Conservation (phyloP, 2,888 invertebrate genomes). For the Pogonocherus hispidulus region DNA sequence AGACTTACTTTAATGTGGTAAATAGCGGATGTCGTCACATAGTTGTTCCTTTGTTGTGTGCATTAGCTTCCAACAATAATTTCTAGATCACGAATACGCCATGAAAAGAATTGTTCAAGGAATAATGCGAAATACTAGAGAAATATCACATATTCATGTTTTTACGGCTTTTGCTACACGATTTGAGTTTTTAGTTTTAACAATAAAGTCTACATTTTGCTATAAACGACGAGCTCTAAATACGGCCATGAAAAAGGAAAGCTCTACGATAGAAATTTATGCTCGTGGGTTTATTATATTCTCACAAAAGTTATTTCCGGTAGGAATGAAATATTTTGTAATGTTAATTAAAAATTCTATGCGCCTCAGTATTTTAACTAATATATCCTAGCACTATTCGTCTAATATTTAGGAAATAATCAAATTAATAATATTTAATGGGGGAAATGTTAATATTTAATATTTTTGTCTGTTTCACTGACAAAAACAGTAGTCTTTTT, state of each 20-base stretch:
- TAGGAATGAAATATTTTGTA: background rate
- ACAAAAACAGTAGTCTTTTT: too few relatives aligned
- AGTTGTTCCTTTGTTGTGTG: slow-evolving; percentile 33
- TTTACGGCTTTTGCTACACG: slow-evolving; percentile 5
- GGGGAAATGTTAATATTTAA: too few relatives aligned
- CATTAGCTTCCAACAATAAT: slow-evolving; percentile 26
- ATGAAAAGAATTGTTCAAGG: slow-evolving; percentile 22
- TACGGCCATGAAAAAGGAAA: background rate
- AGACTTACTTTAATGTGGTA: slow-evolving; percentile 37
- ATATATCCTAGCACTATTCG: too few relatives aligned
- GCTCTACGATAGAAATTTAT: slow-evolving; percentile 1
- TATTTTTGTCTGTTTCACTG: too few relatives aligned
- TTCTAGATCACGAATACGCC: slow-evolving; percentile 10
- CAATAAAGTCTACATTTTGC: slow-evolving; percentile 4
- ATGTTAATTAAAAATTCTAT: background rate
- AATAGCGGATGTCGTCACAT: slow-evolving; percentile 34
- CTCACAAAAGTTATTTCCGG: background rate
- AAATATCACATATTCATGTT: slow-evolving; percentile 14
- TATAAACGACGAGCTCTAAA: slow-evolving; percentile 2
- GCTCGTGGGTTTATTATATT: background rate
- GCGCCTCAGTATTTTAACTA: too few relatives aligned
- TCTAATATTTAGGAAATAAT: too few relatives aligned
- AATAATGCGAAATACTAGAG: slow-evolving; percentile 9
- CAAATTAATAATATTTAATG: too few relatives aligned
- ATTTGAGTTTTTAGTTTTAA: slow-evolving; percentile 10